Evolutionary conservation across 2,797 vertebrate genomes (phyloP).

Genomic region (Ctenosaura bakeri): DNA sequence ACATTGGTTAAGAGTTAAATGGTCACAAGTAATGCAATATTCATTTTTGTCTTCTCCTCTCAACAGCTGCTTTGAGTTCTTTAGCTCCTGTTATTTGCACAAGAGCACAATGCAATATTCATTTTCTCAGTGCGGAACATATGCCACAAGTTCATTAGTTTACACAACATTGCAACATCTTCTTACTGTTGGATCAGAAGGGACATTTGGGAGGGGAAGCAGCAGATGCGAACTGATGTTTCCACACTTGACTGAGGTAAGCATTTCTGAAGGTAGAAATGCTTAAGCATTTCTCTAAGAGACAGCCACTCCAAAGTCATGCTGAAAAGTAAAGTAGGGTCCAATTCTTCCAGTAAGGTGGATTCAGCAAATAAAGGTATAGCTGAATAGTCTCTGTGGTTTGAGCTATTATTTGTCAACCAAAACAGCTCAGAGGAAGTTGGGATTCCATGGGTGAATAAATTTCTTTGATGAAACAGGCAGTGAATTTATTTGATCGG

Average conservation of each 20-base stretch:
- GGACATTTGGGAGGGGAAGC: not conserved
- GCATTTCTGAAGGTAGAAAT: conserved; percentile 1
- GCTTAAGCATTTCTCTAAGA: not conserved
- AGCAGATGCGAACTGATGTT: not conserved
- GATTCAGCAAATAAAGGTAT: not conserved
- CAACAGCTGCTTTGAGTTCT: conserved; percentile 43
- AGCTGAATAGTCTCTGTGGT: not conserved
- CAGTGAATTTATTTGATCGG: not conserved
- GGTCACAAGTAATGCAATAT: not conserved
- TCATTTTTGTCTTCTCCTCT: conserved; percentile 11
- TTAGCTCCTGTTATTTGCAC: conserved; percentile 42
- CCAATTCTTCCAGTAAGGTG: not conserved
- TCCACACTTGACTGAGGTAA: not conserved
- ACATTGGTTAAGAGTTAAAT: conserved; percentile 43
- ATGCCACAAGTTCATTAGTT: conserved; percentile 40
- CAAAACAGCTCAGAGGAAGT: not conserved
- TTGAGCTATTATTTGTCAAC: not conserved
- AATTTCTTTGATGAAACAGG: not conserved
- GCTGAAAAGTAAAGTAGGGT: not conserved
- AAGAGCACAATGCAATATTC: conserved; percentile 44
- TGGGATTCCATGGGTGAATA: not conserved
- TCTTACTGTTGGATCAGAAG: conserved; percentile 12
- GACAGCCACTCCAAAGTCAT: not conserved
- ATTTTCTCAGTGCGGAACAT: conserved; percentile 28
- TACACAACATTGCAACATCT: not conserved